Evolutionary conservation across 2,888 invertebrate genomes (phyloP).

Genomic region (Trachelus tabidus): DNA sequence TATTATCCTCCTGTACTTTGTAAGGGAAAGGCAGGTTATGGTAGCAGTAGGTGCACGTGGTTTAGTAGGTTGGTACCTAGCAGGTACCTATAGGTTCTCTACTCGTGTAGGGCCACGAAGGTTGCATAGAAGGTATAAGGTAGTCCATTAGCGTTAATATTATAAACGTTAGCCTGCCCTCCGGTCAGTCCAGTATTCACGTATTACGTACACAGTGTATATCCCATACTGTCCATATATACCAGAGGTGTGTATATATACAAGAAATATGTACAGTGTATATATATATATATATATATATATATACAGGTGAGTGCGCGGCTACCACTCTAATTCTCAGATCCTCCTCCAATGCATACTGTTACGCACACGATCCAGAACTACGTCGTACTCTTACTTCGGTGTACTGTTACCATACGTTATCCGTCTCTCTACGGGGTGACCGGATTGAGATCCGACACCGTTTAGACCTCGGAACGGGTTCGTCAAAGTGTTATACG

Average conservation of each 20-base stretch:
- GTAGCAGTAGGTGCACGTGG: conserved; percentile 35
- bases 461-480: conserved; percentile 14
- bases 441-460: conserved; percentile 33
- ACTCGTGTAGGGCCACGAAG: conserved; percentile 9
- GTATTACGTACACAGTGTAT: conserved; percentile 31
- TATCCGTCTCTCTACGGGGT: conserved; percentile 32
- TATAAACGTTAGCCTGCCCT: conserved; percentile 66
- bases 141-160: conserved; percentile 67
- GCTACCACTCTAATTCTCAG: background rate
- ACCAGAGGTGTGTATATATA: conserved; percentile 1
- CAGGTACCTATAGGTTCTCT: background rate
- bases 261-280: conserved; percentile 24
- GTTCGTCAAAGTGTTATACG: background rate
- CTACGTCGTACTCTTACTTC: conserved; percentile 42
- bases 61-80: conserved; percentile 26
- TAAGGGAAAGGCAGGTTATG: conserved; percentile 28
- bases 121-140: conserved; percentile 63
- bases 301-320: background rate
- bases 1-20: conserved; percentile 56
- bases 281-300: too few species aligned
- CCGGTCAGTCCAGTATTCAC: conserved; percentile 59
- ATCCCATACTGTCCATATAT: background rate
- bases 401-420: conserved; percentile 54
- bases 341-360: background rate
- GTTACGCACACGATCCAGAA: background rate